Evolutionary conservation across 2,888 invertebrate genomes (phyloP).

Genomic region (Dynastes grantii): DNA sequence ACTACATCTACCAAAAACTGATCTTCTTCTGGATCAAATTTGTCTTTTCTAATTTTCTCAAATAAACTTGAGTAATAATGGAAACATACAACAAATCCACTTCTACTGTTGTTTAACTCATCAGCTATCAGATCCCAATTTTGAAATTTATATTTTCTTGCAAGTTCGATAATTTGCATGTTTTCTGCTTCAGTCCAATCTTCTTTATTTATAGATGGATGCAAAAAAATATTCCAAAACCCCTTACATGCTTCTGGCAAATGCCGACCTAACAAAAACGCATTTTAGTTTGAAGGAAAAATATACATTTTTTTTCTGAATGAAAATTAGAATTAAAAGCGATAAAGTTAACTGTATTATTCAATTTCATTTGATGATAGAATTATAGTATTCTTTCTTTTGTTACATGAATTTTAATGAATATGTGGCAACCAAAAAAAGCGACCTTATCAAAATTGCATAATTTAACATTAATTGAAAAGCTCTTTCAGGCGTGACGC

Average conservation of each 20-base stretch:
- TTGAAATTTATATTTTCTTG: slow-evolving; percentile 70
- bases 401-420: too few relatives aligned
- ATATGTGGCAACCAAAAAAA: too few relatives aligned
- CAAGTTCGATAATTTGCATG: slow-evolving; percentile 67
- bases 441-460: too few relatives aligned
- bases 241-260: slow-evolving; percentile 77
- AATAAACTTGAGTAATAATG: slow-evolving; percentile 75
- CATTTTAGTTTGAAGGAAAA: slow-evolving; percentile 49
- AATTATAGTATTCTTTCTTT: too few relatives aligned
- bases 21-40: slow-evolving; percentile 83
- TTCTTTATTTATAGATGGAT: slow-evolving; percentile 78
- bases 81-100: slow-evolving; percentile 81
- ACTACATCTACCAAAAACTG: slow-evolving; percentile 76
- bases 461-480: too few relatives aligned
- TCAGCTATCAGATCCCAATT: slow-evolving; percentile 80
- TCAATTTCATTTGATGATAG: too few relatives aligned
- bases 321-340: too few relatives aligned
- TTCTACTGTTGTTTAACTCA: slow-evolving; percentile 74
- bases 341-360: too few relatives aligned
- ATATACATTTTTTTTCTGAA: too few relatives aligned
- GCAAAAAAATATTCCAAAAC: slow-evolving; percentile 82
- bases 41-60: slow-evolving; percentile 63
- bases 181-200: slow-evolving; percentile 74
- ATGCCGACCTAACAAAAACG: slow-evolving; percentile 73
- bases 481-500: too few relatives aligned